These are phyloP conservation scores for Saturnia japonica DNA, from an alignment of 2,888 invertebrate species.

Conservation along the genomic window DNA sequence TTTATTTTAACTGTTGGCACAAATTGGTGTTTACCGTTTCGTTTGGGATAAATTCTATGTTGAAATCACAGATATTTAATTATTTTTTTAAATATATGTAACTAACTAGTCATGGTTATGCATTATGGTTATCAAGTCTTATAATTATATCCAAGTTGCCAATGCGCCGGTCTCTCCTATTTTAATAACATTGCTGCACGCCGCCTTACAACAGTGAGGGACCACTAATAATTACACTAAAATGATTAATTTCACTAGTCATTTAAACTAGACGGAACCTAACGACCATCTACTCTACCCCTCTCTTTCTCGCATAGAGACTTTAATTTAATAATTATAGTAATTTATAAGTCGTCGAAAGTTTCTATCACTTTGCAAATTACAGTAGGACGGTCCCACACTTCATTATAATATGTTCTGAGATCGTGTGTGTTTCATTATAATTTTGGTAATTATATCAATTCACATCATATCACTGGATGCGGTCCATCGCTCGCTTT, in stretches of 20 bases:
- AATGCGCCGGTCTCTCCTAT: conserved; percentile 52
- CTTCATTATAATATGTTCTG: conserved; percentile 60
- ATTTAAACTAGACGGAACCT: conserved; percentile 69
- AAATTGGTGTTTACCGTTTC: conserved; percentile 57
- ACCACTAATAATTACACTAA: conserved; percentile 67
- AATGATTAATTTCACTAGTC: conserved; percentile 69
- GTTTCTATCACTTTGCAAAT: conserved; percentile 68
- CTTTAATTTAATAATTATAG: conserved; percentile 34
- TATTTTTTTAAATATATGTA: conserved; percentile 35
- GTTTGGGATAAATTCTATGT: conserved; percentile 48
- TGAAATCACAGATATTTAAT: conserved; percentile 60
- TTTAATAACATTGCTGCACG: conserved; percentile 50
- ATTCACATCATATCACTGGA: conserved; percentile 68
- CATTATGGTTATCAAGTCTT: conserved; percentile 26
- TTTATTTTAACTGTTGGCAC: conserved; percentile 66
- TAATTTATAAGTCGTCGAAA: conserved; percentile 57
- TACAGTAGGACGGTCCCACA: conserved; percentile 81
- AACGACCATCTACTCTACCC: conserved; percentile 50
- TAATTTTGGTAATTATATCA: conserved; percentile 65
- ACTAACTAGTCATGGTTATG: conserved; percentile 39
- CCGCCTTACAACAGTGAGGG: conserved; percentile 59
- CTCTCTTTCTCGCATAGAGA: conserved; percentile 26
- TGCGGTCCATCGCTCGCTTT: conserved; percentile 37
- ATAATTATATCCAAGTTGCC: conserved; percentile 52
- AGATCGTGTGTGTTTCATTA: conserved; percentile 65